Evolutionary conservation across 1,140 invertebrate species (phyloP), one percentile per base, ranked within the genome.

Genomic region (Bombus soroeensis): DNA sequence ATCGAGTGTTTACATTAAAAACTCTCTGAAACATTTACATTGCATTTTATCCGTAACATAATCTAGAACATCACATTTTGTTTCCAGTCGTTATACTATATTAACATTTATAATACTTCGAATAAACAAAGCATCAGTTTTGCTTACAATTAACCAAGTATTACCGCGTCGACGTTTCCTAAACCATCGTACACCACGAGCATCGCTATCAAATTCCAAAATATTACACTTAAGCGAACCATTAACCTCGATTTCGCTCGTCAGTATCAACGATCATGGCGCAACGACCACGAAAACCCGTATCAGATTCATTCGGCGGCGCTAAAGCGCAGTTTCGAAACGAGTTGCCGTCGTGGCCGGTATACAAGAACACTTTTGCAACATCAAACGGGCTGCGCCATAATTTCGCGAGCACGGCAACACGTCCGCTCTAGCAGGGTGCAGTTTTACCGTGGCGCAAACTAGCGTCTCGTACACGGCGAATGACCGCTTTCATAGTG

Each of bases 401-500:
- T 73, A n/a, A 73, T 73, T 73, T 73, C 72, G 72, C 39, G 15
- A 47, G 18, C 28, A 1, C 10, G 28, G 41, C n/a, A 47, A 62
- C 75, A 77, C 9, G 57, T 41, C 25, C 25, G 57, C 57, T 57
- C 22, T 77, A 43, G 15, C 28, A 8, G 28, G n/a, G 8, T n/a
- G 9, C n/a, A 43, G 41, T 74, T 59, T 57, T 77, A 59, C 37
- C n/a, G 25, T n/a, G 32, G 75, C 53, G 75, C 34, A 18, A 76
- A 77, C 57, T 62, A 13, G 32, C 34, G 34, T 22, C 47, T 53
- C 47, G 47, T 53, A 53, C 47, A 6, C 18, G 47, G 74, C 32
- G 47, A 75, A 75, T 28, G 18, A 57, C 74, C 75, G 53, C 8
- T 62, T 41, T 77, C 53, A 59, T 77, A 25, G 57, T n/a, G 75